A percentile compares a stretch with the other conserved stretches of the same genome.
These are phyloP conservation scores for Channa argus DNA, from an alignment of 2,113 vertebrate species.

Conservation along the genomic window DNA sequence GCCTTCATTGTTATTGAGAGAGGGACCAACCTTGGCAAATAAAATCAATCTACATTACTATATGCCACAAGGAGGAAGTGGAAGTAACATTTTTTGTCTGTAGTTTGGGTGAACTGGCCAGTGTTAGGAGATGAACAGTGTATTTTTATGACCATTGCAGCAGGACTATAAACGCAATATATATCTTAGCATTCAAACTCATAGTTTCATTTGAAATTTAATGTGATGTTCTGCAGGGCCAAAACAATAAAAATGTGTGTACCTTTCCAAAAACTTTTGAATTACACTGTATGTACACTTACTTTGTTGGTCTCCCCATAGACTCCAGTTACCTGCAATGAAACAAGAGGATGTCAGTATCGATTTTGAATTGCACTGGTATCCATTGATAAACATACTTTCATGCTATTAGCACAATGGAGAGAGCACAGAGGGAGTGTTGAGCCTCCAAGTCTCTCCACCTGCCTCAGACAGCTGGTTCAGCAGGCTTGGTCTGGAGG, in stretches of 20 bases:
- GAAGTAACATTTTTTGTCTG: neutral
- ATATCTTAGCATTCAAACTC: no score
- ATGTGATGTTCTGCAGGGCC: neutral
- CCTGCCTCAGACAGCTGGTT: constrained; percentile 61
- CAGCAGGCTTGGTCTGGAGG: constrained; percentile 58
- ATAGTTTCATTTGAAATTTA: neutral
- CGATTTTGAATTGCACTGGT: constrained; percentile 19
- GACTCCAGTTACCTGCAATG: constrained; percentile 95
- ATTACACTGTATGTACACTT: constrained; percentile 77
- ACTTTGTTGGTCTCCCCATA: constrained; percentile 99
- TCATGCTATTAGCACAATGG: constrained; percentile 14
- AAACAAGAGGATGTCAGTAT: constrained; percentile 40
- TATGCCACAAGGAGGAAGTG: neutral
- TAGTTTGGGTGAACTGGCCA: neutral
- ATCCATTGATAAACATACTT: constrained; percentile 33
- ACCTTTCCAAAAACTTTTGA: neutral
- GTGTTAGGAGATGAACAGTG: neutral
- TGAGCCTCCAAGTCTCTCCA: constrained; percentile 35
- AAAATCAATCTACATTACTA: neutral
- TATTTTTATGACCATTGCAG: neutral
- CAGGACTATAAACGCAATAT: no score
- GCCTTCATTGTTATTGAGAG: constrained; percentile 1
- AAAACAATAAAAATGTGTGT: neutral
- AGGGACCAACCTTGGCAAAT: neutral
- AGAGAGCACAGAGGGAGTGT: constrained; percentile 17